Base-by-base conservation (phyloP, 2,888 invertebrate genomes). In the Eristalis intricaria region DNA sequence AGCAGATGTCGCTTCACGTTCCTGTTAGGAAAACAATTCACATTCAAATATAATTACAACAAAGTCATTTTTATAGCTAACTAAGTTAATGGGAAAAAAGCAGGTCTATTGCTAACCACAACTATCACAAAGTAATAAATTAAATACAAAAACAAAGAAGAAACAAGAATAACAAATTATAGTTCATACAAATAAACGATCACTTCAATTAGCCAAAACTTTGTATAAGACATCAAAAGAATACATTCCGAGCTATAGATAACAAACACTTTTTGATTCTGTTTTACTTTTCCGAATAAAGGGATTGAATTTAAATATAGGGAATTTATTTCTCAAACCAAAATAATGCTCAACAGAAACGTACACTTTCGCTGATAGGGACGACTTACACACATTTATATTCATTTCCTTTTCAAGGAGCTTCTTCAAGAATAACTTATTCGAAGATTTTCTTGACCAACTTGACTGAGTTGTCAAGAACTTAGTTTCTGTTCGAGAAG, bases 1-100 rank as follows among this genome's bases (percentile, higher is more conserved):
- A 68, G 92, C 90, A 58, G 91, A 90, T 15, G 76, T 5, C 0
- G 10, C 85, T 73, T 85, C 85, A 65, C 85, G 85, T 68, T 86
- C 86, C 74, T 78, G 70, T 78, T 63, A 38, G 4, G 11, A 68
- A 70, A 70, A 43, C 26, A 66, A 64, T 8, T 29, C 26, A 13
- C 7, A 13, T 60, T 60, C 15, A 60, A 10, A 32, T 0, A 10
- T 32, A 0, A 32, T 22, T 50, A 19, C 8, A n/a, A n/a, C 15
- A 2, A 10, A 19, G 2, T 50, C 7, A n/a, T n/a, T n/a, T 43
- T 43, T n/a, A n/a, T 19, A 4, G 1, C 3, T 26, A n/a, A n/a
- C n/a, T 26, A 10, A 50, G 19, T 19, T 50, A 50, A 50, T 0
- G 22, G 15, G 38, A 60, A 40, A 68, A 26, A 76, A 76, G 68